Evolutionary conservation across 2,888 invertebrate species (phyloP), one percentile per base, ranked within the genome.

Genomic region (Hoplodrina ambigua): DNA sequence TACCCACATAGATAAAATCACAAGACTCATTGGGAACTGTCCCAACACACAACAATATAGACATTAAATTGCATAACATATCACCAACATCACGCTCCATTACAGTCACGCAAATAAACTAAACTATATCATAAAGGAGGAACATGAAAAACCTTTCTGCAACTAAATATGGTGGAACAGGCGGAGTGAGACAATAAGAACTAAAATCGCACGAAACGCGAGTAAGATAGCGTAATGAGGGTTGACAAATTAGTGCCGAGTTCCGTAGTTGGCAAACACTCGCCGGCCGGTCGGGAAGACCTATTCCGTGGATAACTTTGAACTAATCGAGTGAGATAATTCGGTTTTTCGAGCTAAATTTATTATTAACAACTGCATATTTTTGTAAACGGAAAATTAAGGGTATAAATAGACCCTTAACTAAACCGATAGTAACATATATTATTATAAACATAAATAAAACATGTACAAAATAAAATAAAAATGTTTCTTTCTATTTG

Each of bases 231-330:
- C 89, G 87, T 92, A 92, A 92, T 92, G 91, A 91, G 91, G 89
- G 91, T 91, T 90, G 92, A 92, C 91, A 91, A 92, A 92, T 93
- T 92, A 91, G 91, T 89, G 88, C 88, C 73, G 87, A 87, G 90
- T 89, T 88, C 87, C 87, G 88, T 79, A 85, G 88, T 90, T 86
- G 85, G 86, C 88, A 89, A 90, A 91, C 88, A 89, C 84, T 87
- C 84, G 84, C 79, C 81, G 75, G 78, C 70, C 69, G 69, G 63
- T 67, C 62, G 58, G 59, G 17, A 17, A 69, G 68, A 68, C 74
- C 69, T 79, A 81, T 81, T 82, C 83, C 60, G 81, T 74, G 73
- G 60, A 78, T 70, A 69, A 65, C 57, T 72, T 57, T 69, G 67
- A 69, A 68, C 72, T 75, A 81, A 72, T 72, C 62, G 71, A 49